phyloP scores from a whole-genome alignment of 2,797 vertebrate genomes.

The Spinus olivaceus region DNA sequence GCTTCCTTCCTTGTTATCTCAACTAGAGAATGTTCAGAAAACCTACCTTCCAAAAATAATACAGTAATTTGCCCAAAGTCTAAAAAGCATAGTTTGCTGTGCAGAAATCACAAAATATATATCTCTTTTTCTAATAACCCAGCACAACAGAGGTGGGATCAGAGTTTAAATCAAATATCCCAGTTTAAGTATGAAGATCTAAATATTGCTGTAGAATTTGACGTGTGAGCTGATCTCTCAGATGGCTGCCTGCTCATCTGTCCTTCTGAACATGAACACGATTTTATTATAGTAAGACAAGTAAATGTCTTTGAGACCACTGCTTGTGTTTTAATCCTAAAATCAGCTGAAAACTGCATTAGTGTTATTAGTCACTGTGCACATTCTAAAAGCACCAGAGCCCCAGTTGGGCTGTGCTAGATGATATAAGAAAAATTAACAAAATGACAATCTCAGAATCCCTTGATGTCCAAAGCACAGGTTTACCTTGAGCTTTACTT shows the following conservation, averaged over 20 bases:
- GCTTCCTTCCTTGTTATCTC: neutral
- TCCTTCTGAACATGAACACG: neutral
- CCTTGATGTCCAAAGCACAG: neutral
- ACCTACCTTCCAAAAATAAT: neutral
- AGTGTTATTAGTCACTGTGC: neutral
- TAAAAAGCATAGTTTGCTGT: neutral
- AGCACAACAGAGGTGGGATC: neutral
- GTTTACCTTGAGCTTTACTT: neutral
- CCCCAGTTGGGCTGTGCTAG: neutral
- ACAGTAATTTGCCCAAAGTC: neutral
- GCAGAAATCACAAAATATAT: neutral
- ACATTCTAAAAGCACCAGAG: neutral
- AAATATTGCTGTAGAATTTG: neutral
- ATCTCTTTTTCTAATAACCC: neutral
- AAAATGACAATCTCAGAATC: neutral
- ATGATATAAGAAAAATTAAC: neutral
- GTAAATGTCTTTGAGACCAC: neutral
- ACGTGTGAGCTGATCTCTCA: neutral
- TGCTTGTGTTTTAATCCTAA: neutral
- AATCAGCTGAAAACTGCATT: constrained; percentile 4
- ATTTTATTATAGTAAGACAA: neutral
- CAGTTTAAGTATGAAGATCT: neutral
- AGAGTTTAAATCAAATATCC: neutral
- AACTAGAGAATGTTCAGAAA: neutral
- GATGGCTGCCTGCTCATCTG: neutral